Evolutionary conservation across 2,888 invertebrate species (phyloP).

Genomic region (Phorcus lineatus): DNA sequence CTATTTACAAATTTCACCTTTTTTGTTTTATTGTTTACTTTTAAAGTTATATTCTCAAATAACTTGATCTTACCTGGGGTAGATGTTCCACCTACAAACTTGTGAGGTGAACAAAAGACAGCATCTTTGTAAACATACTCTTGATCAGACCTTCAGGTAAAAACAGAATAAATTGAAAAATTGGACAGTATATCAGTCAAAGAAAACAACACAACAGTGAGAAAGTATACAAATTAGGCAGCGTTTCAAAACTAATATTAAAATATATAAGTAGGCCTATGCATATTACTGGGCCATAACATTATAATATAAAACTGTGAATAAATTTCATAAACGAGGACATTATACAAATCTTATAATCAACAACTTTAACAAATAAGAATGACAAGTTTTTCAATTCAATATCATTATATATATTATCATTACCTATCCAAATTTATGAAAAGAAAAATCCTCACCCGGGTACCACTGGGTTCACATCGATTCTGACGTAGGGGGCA

Average conservation of each 20-base stretch:
- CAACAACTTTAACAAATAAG: too few species aligned
- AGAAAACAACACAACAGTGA: background rate
- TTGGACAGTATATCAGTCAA: too few species aligned
- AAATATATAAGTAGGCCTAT: too few species aligned
- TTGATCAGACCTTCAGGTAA: slow-evolving; percentile 54
- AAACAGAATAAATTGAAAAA: background rate
- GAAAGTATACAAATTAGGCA: too few species aligned
- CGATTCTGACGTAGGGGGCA: slow-evolving; percentile 85
- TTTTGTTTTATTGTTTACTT: background rate
- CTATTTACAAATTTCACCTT: background rate
- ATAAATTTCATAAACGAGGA: too few species aligned
- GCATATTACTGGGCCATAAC: too few species aligned
- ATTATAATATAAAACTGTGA: too few species aligned
- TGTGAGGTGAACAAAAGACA: slow-evolving; percentile 91
- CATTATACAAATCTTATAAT: too few species aligned
- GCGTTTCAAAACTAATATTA: too few species aligned
- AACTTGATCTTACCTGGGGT: slow-evolving; percentile 80
- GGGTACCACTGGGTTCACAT: slow-evolving; percentile 88
- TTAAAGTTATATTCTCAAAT: background rate
- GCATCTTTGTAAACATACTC: slow-evolving; percentile 85
- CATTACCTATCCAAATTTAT: too few species aligned
- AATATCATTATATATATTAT: too few species aligned
- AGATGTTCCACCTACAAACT: slow-evolving; percentile 92
- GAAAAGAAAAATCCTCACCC: slow-evolving; percentile 77
- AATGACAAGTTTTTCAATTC: too few species aligned